A percentile compares a stretch with the other conserved stretches of the same genome.
These are phyloP conservation scores for Anguilla marmorata DNA, from an alignment of 2,797 vertebrate genomes.

Conservation along the genomic window DNA sequence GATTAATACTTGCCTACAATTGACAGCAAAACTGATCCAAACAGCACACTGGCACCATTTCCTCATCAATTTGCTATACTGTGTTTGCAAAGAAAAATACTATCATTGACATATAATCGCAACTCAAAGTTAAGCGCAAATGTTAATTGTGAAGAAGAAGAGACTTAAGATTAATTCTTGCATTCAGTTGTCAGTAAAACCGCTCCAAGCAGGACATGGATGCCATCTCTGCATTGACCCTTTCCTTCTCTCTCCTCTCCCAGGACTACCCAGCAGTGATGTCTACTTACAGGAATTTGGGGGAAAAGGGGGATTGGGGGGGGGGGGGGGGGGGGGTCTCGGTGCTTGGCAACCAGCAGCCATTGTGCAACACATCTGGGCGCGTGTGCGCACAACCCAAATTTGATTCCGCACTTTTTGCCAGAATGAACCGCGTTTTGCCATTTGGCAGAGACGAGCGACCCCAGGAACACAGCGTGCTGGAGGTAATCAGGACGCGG, in stretches of 20 bases:
- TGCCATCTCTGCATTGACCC: not conserved
- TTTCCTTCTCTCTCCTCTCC: not conserved
- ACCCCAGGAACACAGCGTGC: conserved; percentile 26
- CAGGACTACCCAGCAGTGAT: not conserved
- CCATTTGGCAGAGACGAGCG: conserved; percentile 47
- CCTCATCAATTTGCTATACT: not conserved
- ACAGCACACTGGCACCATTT: not conserved
- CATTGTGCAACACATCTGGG: conserved; percentile 22
- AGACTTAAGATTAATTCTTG: too few species aligned
- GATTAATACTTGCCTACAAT: not conserved
- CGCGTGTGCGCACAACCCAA: conserved; percentile 41
- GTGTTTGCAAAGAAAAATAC: too few species aligned
- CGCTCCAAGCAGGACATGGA: too few species aligned
- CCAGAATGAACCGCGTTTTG: conserved; percentile 35
- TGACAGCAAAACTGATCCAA: not conserved
- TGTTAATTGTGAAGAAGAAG: too few species aligned
- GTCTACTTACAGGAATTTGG: not conserved
- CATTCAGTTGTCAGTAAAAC: too few species aligned
- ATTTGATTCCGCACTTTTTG: conserved; percentile 31
- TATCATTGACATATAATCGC: too few species aligned
- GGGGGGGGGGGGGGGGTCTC: not conserved
- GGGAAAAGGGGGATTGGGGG: too few species aligned
- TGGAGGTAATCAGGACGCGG: conserved; percentile 45
- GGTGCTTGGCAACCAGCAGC: not conserved
- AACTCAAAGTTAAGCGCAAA: too few species aligned